phyloP scores from a whole-genome alignment of 2,113 vertebrate genomes.

The Gymnogyps californianus region DNA sequence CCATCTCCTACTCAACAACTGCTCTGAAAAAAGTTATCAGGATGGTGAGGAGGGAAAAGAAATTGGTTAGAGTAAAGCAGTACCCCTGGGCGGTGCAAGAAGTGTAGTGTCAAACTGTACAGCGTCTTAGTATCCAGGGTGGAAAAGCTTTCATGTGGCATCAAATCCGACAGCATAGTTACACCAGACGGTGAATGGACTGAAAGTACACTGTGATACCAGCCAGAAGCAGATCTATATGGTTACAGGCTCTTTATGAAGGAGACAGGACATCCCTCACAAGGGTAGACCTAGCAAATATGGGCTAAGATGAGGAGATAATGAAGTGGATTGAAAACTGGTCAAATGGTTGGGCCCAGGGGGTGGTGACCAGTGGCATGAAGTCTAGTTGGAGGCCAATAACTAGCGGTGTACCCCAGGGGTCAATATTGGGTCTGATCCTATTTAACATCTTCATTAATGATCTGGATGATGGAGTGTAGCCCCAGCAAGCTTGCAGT shows the following conservation, averaged over 20 bases:
- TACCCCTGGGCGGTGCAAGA: too few relatives aligned
- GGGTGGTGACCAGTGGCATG: background rate
- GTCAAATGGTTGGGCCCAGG: background rate
- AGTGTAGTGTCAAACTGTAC: background rate
- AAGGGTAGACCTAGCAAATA: background rate
- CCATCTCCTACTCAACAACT: background rate
- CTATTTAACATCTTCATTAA: background rate
- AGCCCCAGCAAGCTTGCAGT: background rate
- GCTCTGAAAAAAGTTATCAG: background rate
- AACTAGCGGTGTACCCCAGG: background rate
- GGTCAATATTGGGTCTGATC: background rate
- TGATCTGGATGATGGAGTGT: background rate
- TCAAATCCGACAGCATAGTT: background rate
- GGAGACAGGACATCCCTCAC: background rate
- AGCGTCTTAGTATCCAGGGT: background rate
- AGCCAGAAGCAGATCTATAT: background rate
- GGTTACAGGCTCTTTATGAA: background rate
- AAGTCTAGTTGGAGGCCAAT: background rate
- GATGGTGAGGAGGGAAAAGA: background rate
- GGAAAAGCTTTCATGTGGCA: background rate
- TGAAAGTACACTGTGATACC: background rate
- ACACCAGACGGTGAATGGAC: background rate
- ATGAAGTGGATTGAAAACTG: background rate
- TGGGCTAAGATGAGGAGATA: background rate
- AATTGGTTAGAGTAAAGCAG: background rate